phyloP scores from a whole-genome alignment of 1,140 invertebrate genomes.

The Galendromus occidentalis region DNA sequence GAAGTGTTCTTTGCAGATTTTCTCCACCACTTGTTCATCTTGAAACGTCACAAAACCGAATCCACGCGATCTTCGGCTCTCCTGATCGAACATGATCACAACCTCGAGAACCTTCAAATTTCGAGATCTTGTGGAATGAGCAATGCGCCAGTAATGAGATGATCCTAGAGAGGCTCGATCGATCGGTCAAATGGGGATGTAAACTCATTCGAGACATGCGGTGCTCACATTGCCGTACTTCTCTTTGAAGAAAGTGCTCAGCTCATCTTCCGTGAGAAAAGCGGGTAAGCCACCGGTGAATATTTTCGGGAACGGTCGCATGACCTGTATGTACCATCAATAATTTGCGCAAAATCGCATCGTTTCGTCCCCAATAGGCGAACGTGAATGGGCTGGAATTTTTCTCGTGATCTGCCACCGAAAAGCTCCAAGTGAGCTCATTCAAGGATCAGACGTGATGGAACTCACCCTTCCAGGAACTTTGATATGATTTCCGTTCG shows the following conservation, averaged over 20 bases:
- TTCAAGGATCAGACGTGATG: too few relatives aligned
- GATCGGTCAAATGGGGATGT: background rate
- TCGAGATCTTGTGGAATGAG: background rate
- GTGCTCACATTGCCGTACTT: background rate
- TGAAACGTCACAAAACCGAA: constrained; percentile 83
- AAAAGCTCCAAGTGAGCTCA: too few relatives aligned
- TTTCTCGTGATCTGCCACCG: too few relatives aligned
- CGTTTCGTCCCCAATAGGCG: background rate
- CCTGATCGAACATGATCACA: constrained; percentile 83
- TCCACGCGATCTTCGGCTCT: constrained; percentile 49
- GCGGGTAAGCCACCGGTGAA: background rate
- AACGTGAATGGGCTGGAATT: too few relatives aligned
- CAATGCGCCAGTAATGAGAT: background rate
- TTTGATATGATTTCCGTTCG: constrained; percentile 2
- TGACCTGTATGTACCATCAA: background rate
- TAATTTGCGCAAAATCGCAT: background rate
- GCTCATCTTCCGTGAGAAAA: background rate
- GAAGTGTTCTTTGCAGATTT: constrained; percentile 1
- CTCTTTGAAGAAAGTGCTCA: background rate
- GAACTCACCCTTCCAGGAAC: constrained; percentile 5
- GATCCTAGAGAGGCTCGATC: too few relatives aligned
- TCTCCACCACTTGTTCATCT: constrained; percentile 61
- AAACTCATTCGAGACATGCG: background rate
- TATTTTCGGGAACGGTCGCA: background rate
- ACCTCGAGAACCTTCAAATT: constrained; percentile 42